Conservation (phyloP, 1,140 invertebrate genomes). For the Xylocopa sonorina region DNA sequence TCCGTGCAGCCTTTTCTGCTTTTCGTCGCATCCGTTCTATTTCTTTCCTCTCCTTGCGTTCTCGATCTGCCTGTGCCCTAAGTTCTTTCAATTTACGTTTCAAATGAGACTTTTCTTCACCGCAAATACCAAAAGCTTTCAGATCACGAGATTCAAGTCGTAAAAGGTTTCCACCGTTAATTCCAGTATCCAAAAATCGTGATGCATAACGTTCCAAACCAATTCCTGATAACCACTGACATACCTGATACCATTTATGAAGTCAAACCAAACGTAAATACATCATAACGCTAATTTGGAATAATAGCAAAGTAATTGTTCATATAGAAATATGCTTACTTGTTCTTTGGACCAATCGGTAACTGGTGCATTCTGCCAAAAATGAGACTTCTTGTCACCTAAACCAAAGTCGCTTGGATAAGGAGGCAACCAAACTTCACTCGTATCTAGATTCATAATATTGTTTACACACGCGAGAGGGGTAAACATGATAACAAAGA, state of each 20-base stretch:
- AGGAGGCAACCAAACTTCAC: constrained; percentile 82
- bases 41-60: constrained; percentile 90
- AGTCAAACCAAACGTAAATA: neutral
- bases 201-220: constrained; percentile 92
- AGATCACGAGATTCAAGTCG: constrained; percentile 93
- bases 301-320: neutral
- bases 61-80: constrained; percentile 89
- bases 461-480: constrained; percentile 12
- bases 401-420: constrained; percentile 78
- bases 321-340: constrained; percentile 80
- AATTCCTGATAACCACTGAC: constrained; percentile 92
- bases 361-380: constrained; percentile 87
- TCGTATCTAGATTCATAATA: constrained; percentile 76
- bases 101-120: constrained; percentile 91
- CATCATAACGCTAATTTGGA: neutral
- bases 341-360: constrained; percentile 94
- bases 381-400: constrained; percentile 85
- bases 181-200: constrained; percentile 91
- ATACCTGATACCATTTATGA: constrained; percentile 84
- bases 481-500: constrained; percentile 1
- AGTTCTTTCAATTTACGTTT: constrained; percentile 96
- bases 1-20: constrained; percentile 90
- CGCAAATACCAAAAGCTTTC: constrained; percentile 91
- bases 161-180: constrained; percentile 91
- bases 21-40: constrained; percentile 89